Conservation (phyloP, 2,797 vertebrate genomes). For the Hemibagrus guttatus region DNA sequence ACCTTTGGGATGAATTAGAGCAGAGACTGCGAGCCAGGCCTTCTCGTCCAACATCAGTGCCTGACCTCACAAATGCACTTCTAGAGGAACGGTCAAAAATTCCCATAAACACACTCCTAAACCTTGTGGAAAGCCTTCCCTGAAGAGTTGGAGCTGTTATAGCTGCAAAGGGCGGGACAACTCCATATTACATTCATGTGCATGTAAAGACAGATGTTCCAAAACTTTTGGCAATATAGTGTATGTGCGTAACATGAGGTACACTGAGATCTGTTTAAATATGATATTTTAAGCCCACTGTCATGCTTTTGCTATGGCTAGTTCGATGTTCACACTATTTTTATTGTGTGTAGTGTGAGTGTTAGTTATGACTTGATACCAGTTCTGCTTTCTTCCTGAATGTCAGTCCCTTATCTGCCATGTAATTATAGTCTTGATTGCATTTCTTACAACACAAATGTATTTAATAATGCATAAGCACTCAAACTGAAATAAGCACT, state of each 20-base stretch:
- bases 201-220: too few species aligned
- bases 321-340: neutral
- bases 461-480: neutral
- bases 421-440: neutral
- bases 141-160: too few species aligned
- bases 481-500: slow-evolving; percentile 38
- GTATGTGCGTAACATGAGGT: neutral
- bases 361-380: neutral
- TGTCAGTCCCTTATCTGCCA: neutral
- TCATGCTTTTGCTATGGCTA: neutral
- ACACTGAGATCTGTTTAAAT: neutral
- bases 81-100: too few species aligned
- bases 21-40: too few species aligned
- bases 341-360: neutral
- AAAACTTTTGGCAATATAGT: neutral
- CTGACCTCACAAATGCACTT: too few species aligned
- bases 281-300: neutral
- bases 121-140: too few species aligned
- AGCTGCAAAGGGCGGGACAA: too few species aligned
- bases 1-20: too few species aligned
- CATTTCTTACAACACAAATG: neutral
- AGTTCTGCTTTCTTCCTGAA: neutral
- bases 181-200: too few species aligned
- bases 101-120: too few species aligned
- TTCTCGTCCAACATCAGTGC: too few species aligned